Conservation (phyloP, 2,797 vertebrate species). For the Poeciliopsis paucimaculata region DNA sequence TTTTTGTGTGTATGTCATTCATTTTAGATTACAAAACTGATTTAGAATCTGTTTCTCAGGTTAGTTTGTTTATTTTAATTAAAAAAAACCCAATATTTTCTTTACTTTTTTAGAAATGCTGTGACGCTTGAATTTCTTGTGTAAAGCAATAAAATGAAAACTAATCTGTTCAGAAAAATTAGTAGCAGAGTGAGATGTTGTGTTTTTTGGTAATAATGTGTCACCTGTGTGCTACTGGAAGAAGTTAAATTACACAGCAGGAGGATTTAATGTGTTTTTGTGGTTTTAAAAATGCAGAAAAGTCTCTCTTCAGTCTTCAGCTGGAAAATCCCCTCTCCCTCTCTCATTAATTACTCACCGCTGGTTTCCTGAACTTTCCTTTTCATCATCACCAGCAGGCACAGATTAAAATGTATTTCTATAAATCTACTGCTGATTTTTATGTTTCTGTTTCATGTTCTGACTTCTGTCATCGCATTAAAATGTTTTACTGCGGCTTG, state of each 20-base stretch:
- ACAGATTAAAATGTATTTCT: slow-evolving; percentile 23
- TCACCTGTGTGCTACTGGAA: slow-evolving; percentile 6
- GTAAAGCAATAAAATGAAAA: neutral
- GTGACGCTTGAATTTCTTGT: neutral
- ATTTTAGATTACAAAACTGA: neutral
- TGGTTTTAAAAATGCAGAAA: slow-evolving; percentile 49
- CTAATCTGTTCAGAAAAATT: neutral
- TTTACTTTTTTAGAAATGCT: neutral
- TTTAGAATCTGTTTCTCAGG: neutral
- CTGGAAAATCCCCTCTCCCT: slow-evolving; percentile 50
- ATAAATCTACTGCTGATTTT: slow-evolving; percentile 21
- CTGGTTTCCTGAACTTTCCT: slow-evolving; percentile 39
- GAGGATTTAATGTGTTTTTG: slow-evolving; percentile 41
- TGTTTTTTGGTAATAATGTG: neutral
- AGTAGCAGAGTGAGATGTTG: neutral
- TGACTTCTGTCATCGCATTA: slow-evolving; percentile 22
- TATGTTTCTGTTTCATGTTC: slow-evolving; percentile 32
- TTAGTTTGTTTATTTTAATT: neutral
- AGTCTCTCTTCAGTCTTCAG: slow-evolving; percentile 19
- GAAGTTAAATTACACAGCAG: slow-evolving; percentile 33
- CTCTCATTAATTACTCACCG: slow-evolving; percentile 45
- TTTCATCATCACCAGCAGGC: slow-evolving; percentile 25
- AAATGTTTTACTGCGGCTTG: neutral
- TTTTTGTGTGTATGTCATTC: neutral
- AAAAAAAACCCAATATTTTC: neutral